phyloP scores from a whole-genome alignment of 2,113 vertebrate genomes.

The Chaetodon trifascialis region DNA sequence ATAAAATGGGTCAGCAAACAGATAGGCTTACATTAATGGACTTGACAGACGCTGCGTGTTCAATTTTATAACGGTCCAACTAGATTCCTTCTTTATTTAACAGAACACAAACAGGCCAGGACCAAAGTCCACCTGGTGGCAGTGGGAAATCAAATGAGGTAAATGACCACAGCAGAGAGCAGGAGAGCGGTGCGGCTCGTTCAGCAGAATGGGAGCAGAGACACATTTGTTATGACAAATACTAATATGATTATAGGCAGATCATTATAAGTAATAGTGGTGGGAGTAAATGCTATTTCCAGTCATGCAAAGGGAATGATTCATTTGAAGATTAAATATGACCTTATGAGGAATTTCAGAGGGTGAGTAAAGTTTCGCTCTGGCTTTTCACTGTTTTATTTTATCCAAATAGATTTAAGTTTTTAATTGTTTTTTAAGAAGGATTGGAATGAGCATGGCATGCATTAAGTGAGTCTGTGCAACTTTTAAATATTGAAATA shows the following conservation, averaged over 20 bases:
- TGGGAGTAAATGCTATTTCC: background rate
- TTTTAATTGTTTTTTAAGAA: too few relatives aligned
- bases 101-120: conserved; percentile 39
- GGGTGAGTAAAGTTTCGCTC: conserved; percentile 51
- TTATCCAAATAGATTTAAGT: background rate
- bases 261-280: background rate
- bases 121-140: conserved; percentile 66
- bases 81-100: background rate
- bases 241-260: background rate
- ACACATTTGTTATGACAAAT: too few relatives aligned
- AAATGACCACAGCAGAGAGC: conserved; percentile 7
- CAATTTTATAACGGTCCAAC: background rate
- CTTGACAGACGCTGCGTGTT: background rate
- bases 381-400: background rate
- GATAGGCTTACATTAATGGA: background rate
- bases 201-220: background rate
- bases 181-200: background rate
- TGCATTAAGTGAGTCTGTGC: too few relatives aligned
- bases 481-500: too few relatives aligned
- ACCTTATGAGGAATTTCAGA: conserved; percentile 29
- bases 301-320: background rate
- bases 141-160: conserved; percentile 15
- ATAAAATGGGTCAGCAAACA: conserved; percentile 12
- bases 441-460: too few relatives aligned
- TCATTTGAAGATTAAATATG: conserved; percentile 9